Conservation (phyloP, 37 sponge, comb jelly and placozoan genomes). For the Chondrosia reniformis region DNA sequence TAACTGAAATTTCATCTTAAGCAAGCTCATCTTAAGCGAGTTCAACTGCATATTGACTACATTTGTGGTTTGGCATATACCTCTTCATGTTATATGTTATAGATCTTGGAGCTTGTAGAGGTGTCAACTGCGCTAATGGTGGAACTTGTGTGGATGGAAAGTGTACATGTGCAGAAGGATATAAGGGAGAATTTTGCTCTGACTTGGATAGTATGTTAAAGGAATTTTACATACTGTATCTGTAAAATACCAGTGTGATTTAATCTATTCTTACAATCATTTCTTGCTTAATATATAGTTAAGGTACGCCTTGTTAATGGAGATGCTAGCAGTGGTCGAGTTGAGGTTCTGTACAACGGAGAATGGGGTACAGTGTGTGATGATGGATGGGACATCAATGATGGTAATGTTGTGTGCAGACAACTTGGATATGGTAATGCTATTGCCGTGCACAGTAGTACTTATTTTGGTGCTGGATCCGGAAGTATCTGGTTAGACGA, state of each 20-base stretch:
- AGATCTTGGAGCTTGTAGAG: no score
- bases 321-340: neutral
- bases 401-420: slow-evolving; percentile 26
- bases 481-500: slow-evolving; percentile 12
- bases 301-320: neutral
- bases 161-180: no score
- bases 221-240: neutral
- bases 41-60: no score
- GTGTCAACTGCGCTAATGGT: no score
- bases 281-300: no score
- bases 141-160: no score
- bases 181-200: no score
- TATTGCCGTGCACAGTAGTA: neutral
- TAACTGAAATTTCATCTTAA: no score
- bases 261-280: neutral
- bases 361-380: slow-evolving; percentile 39
- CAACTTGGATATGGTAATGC: slow-evolving; percentile 21
- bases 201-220: neutral
- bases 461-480: slow-evolving; percentile 12
- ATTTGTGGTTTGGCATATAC: no score
- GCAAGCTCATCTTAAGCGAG: no score
- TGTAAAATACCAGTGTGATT: neutral
- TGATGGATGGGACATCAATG: slow-evolving; percentile 24
- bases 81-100: no score
- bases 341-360: slow-evolving; percentile 12